Base-by-base conservation (phyloP, 2,888 invertebrate genomes). In the Morpho deidamia region DNA sequence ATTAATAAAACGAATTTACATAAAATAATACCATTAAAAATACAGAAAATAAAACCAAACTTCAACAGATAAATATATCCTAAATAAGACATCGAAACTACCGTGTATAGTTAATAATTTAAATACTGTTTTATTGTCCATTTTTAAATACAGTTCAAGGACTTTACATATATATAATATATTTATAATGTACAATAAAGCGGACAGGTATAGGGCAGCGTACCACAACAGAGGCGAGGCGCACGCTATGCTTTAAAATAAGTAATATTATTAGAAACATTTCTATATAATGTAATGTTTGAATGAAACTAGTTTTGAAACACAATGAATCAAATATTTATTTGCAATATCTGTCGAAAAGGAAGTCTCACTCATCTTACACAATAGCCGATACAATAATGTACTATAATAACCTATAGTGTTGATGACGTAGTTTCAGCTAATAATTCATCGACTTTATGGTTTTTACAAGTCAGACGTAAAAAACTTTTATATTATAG, bases 101-200 rank as follows among this genome's bases (percentile, higher is more conserved):
- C 65, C 68, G 70, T 70, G 73, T 72, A 68, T 64, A 69, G 42
- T 54, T 56, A 32, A 56, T 58, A 56, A 42, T 55, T 52, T 84
- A 85, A 88, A 87, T 87, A 88, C 86, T 87, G 86, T 76, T 86
- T 23, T 88, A 87, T 87, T 88, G 87, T 88, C 88, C 76, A 83
- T 77, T 83, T 79, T 71, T 70, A 83, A 83, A 81, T 81, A 83
- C 81, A 74, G 72, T 71, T 64, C 64, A 66, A 62, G 67, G 69
- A 68, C 65, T 61, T 62, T 63, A 65, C 60, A 60, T 67, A 68
- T 65, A 67, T 62, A 65, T 63, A 62, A 7, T 5, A 48, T 52
- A 68, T 65, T 65, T 55, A 49, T 67, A 66, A 65, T 64, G 54
- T 58, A 63, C 69, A 68, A 64, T 64, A 66, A 70, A 69, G 69